These are phyloP conservation scores for Cotesia glomerata DNA, from an alignment of 1,140 invertebrate species.

Conservation along the genomic window DNA sequence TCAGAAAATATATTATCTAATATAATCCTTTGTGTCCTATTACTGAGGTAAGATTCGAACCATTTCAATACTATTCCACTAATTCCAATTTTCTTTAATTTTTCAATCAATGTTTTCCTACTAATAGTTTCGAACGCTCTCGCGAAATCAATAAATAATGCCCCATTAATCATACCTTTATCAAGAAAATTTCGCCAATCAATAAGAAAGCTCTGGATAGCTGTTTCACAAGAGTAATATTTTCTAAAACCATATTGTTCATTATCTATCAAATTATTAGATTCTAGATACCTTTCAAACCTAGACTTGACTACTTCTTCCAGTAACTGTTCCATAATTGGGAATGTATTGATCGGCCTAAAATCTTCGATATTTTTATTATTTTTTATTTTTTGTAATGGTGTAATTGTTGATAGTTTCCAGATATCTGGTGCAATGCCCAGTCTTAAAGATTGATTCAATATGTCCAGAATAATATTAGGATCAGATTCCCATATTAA, in stretches of 20 bases:
- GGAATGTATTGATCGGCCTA: constrained; percentile 33
- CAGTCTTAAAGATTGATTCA: constrained; percentile 22
- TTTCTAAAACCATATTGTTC: constrained; percentile 25
- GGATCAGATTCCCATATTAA: too few species aligned
- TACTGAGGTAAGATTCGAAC: constrained; percentile 19
- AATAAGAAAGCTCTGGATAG: constrained; percentile 9
- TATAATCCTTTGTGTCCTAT: neutral
- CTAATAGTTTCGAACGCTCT: constrained; percentile 32
- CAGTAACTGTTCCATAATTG: constrained; percentile 33
- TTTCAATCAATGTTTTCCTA: constrained; percentile 19
- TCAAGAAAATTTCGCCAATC: constrained; percentile 12
- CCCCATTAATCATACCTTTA: neutral
- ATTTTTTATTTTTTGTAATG: constrained; percentile 33
- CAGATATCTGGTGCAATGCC: constrained; percentile 20
- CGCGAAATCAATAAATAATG: constrained; percentile 23
- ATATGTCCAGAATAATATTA: neutral
- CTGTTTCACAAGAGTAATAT: constrained; percentile 17
- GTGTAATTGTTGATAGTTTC: constrained; percentile 33
- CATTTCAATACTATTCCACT: constrained; percentile 12
- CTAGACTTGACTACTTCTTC: constrained; percentile 12
- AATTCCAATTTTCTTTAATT: constrained; percentile 21
- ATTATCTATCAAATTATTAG: constrained; percentile 21
- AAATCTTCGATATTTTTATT: constrained; percentile 26
- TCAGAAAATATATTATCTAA: too few species aligned
- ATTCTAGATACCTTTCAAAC: constrained; percentile 13